Percentiles rank a stretch among this genome's conserved stretches.
Conservation (phyloP, 2,888 invertebrate genomes). For the Drosophila macrospina region DNA sequence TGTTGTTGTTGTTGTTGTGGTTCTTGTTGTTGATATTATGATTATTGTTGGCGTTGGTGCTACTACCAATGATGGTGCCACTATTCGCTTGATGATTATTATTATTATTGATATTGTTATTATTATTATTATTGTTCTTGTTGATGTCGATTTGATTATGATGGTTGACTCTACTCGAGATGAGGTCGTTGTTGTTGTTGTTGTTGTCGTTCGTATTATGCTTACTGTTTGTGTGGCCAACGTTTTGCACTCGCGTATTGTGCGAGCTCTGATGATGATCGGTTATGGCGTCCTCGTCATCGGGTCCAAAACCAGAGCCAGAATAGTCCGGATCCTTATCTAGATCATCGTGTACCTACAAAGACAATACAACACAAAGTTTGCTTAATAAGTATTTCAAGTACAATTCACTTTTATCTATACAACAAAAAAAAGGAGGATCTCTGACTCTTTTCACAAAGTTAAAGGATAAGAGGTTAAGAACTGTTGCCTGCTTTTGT, state of each 20-base stretch:
- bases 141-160: slow-evolving; percentile 76
- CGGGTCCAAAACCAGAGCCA: slow-evolving; percentile 93
- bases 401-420: slow-evolving; percentile 1
- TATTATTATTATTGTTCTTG: slow-evolving; percentile 71
- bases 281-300: slow-evolving; percentile 90
- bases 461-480: background rate
- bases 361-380: slow-evolving; percentile 20
- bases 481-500: slow-evolving; percentile 42
- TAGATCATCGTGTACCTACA: slow-evolving; percentile 86
- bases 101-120: slow-evolving; percentile 76
- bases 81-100: slow-evolving; percentile 84
- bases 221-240: slow-evolving; percentile 77
- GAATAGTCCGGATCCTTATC: slow-evolving; percentile 92
- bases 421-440: background rate
- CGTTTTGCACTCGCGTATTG: slow-evolving; percentile 73
- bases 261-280: slow-evolving; percentile 77
- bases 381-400: slow-evolving; percentile 14
- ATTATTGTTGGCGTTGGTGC: slow-evolving; percentile 80
- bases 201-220: slow-evolving; percentile 80
- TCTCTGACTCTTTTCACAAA: slow-evolving; percentile 5
- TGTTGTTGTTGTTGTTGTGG: slow-evolving; percentile 63
- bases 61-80: slow-evolving; percentile 84
- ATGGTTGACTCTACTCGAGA: slow-evolving; percentile 79
- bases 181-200: slow-evolving; percentile 66
- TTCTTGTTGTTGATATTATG: slow-evolving; percentile 74